These are phyloP conservation scores for Spongia lamella DNA, from an alignment of 37 sponge, comb jelly and placozoan genomes.

Conservation along the genomic window DNA sequence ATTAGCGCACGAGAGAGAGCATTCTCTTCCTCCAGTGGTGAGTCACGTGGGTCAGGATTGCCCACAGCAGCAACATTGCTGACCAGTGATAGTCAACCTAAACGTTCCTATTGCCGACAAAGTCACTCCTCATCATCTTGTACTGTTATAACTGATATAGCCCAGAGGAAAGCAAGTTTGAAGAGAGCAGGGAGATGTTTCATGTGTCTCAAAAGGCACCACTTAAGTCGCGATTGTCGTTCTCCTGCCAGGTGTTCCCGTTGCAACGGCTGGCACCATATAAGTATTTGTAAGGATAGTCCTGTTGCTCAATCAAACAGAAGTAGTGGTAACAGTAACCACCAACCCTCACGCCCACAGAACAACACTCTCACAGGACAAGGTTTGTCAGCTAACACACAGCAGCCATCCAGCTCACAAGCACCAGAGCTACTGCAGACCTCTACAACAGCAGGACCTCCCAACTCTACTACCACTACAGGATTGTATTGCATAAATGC, in stretches of 20 bases:
- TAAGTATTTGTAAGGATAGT: conserved; percentile 20
- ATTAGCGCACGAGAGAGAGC: conserved; percentile 30
- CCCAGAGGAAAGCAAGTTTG: conserved; percentile 12
- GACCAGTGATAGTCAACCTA: neutral
- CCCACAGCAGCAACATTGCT: neutral
- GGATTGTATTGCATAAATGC: too few relatives aligned
- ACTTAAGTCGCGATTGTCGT: conserved; percentile 6
- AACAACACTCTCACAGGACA: too few relatives aligned
- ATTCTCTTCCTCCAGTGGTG: too few relatives aligned
- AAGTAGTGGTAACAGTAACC: too few relatives aligned
- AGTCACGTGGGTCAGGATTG: too few relatives aligned
- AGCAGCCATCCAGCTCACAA: too few relatives aligned
- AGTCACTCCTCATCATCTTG: conserved; percentile 3
- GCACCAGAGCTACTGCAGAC: too few relatives aligned
- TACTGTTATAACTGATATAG: conserved; percentile 1
- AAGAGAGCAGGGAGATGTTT: conserved; percentile 9
- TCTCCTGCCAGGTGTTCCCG: neutral
- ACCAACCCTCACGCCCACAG: too few relatives aligned
- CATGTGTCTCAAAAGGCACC: conserved; percentile 11
- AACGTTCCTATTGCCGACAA: conserved; percentile 12
- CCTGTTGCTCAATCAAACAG: too few relatives aligned
- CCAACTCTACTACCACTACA: too few relatives aligned
- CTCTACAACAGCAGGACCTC: too few relatives aligned
- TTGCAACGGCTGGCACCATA: conserved; percentile 6
- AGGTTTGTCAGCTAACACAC: too few relatives aligned